Conservation (phyloP, 1,140 invertebrate species). For the Papilio polytes region DNA sequence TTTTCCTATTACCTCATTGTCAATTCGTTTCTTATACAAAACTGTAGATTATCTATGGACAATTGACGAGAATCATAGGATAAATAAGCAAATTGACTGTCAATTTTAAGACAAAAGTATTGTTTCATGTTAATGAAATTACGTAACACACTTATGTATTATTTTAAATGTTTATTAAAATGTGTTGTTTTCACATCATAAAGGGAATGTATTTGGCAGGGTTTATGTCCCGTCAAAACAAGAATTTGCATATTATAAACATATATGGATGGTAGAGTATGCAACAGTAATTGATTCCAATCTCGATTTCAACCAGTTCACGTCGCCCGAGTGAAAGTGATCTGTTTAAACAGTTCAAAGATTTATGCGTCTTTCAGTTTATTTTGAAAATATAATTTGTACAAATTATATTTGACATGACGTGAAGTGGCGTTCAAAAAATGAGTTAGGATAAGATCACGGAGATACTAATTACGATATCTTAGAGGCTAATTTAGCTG, state of each 20-base stretch:
- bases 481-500: background rate
- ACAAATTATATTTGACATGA: background rate
- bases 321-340: constrained; percentile 72
- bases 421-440: background rate
- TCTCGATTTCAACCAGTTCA: constrained; percentile 61
- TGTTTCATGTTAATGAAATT: background rate
- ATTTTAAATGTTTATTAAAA: background rate
- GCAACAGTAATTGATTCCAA: constrained; percentile 50
- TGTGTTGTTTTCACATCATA: background rate
- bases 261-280: constrained; percentile 2
- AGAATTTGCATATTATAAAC: constrained; percentile 10
- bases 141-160: background rate
- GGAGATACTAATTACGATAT: background rate
- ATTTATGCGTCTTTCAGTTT: constrained; percentile 58
- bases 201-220: background rate
- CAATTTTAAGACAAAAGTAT: background rate
- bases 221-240: background rate
- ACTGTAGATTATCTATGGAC: background rate
- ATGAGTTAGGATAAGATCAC: background rate
- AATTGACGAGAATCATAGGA: background rate
- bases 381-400: background rate
- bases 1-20: background rate
- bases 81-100: background rate
- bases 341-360: constrained; percentile 63
- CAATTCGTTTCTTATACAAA: background rate